Base-by-base conservation (phyloP, 2,113 vertebrate species). In the Colossoma macropomum region DNA sequence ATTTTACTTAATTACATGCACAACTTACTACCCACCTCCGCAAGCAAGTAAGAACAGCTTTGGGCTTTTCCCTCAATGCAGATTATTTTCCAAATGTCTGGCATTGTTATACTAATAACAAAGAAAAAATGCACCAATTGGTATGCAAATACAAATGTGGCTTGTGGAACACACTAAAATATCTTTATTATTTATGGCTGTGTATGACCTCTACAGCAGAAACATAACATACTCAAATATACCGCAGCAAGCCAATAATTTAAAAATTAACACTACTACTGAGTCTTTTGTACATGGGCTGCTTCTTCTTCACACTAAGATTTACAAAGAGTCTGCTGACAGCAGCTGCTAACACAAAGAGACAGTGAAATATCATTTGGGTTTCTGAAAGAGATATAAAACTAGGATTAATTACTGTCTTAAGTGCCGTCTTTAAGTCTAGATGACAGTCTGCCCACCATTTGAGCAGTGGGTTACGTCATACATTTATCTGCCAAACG, bases 391-490 rank as follows among this genome's bases (percentile, higher is more conserved):
- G 90, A 89, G 92, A 84, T 89, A 91, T 94, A 93, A 94, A 95
- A 92, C 90, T 88, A 81, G 72, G 91, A 91, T 94, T 94, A 94
- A 94, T 95, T 94, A 93, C 93, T 94, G 88, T 86, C 89, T 91
- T 93, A 93, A 94, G 92, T 94, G 93, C 92, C 92, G 86, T 90
- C 88, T 93, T 94, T 92, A 90, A 92, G 91, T 87, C 86, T 86
- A 89, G 79, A 91, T 93, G 90, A 91, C 91, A 89, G 86, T 88
- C 89, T 63, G 85, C 80, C 86, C 84, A 90, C 92, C 90, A 91
- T 93, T 91, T 91, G 89, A 90, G 86, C 75, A 77, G 84, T 54
- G 84, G 86, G 81, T 91, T 92, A 91, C 89, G 90, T 94, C 90
- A 94, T 90, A 89, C 89, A 90, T 89, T 90, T 90, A 86, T 92